phyloP scores from a whole-genome alignment of 2,113 vertebrate species.

The Brachypodius melanocephalos region DNA sequence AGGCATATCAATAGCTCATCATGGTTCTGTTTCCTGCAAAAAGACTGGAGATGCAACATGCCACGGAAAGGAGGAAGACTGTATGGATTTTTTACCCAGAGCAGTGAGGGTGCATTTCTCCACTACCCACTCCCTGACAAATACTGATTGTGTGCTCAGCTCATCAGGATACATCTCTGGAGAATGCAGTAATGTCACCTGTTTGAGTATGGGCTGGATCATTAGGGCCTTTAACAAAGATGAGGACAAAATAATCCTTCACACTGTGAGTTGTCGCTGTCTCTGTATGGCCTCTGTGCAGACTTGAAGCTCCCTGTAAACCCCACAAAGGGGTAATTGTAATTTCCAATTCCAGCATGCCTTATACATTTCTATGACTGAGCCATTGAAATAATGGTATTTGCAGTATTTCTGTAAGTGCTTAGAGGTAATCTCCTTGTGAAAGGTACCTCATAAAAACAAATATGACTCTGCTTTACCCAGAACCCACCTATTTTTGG shows the following conservation, averaged over 20 bases:
- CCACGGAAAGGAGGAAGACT: not conserved
- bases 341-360: not conserved
- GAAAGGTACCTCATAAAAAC: slow-evolving; percentile 14
- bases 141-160: not conserved
- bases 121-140: not conserved
- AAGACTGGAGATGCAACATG: not conserved
- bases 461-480: not conserved
- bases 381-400: not conserved
- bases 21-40: not conserved
- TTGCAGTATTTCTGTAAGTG: not conserved
- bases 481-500: not conserved
- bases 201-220: not conserved
- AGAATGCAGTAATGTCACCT: not conserved
- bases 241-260: not conserved
- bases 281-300: not conserved
- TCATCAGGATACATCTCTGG: not conserved
- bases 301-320: not conserved
- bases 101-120: not conserved
- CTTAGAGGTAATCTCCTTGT: not conserved
- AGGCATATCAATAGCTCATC: not conserved
- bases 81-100: not conserved
- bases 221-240: not conserved
- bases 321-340: not conserved
- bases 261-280: fast-evolving
- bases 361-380: not conserved